Evolutionary conservation across 2,113 vertebrate genomes (phyloP), one percentile per base, ranked within the genome.

Genomic region (Silurus asotus): DNA sequence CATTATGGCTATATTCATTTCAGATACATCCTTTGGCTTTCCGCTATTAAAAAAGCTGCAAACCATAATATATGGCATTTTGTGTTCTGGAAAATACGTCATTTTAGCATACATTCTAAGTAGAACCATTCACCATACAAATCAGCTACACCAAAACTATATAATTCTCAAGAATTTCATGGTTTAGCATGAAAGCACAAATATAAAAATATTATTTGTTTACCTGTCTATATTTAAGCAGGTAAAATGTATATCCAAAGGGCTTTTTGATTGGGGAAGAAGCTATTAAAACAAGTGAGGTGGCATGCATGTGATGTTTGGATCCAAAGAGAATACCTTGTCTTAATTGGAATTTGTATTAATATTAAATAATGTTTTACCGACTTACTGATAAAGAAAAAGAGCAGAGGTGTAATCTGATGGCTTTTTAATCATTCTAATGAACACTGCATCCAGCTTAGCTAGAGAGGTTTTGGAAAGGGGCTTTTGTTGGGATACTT

Each of bases 351-450:
- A 61, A 9, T 87, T 20, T n/a, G 19, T 64, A 6, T 83, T 49
- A 48, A 62, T 51, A n/a, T 84, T 13, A 25, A 15, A 9, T 5
- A 23, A 45, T 56, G 45, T 25, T 45, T 25, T 78, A 77, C 25
- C 56, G 51, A 79, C 58, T 28, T 76, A 25, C 48, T 79, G 62
- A 58, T 49, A 58, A 79, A 51, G n/a, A 5, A 49, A 20, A 1
- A 17, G 56, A 81, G 64, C 64, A 51, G 23, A 53, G 53, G 51
- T 45, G 59, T 77, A 85, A 82, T 88, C 69, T 7, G 15, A 74
- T 13, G n/a, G 14, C 69, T 77, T 88, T 85, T 84, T 82, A 88
- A 88, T 88, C 23, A 88, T 76, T 74, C 20, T 85, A 84, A 85
- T 85, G 77, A n/a, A 62, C 55, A 28, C 65, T 69, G 8, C 49